A percentile compares a stretch with the other conserved stretches of the same genome.
These are phyloP conservation scores for Solenopsis fugax DNA, from an alignment of 1,140 invertebrate species.

Conservation along the genomic window DNA sequence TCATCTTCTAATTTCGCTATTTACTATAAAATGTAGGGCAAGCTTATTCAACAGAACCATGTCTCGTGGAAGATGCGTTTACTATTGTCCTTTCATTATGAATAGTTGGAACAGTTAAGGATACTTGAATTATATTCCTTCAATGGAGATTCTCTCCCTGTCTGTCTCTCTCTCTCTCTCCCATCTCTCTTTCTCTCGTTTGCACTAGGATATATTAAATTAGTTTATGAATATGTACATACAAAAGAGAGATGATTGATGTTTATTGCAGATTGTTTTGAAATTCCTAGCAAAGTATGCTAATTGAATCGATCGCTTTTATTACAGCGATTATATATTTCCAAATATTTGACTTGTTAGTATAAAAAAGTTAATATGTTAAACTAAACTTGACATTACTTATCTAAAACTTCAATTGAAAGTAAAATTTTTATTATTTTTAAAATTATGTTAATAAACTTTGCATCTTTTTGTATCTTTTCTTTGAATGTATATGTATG, in stretches of 20 bases:
- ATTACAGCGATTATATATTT: neutral
- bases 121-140: neutral
- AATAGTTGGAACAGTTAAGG: conserved; percentile 24
- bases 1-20: conserved; percentile 8
- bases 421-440: neutral
- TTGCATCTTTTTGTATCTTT: neutral
- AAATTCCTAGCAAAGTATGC: neutral
- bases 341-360: neutral
- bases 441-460: neutral
- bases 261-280: neutral
- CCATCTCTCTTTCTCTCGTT: neutral
- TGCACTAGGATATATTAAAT: neutral
- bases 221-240: conserved; percentile 12
- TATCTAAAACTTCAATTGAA: neutral
- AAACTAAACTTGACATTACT: neutral
- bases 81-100: conserved; percentile 12
- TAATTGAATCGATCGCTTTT: conserved; percentile 28
- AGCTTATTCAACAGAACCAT: conserved; percentile 4
- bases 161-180: neutral
- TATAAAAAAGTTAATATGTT: neutral
- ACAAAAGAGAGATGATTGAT: neutral
- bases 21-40: neutral
- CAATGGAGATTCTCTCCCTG: neutral
- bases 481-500: neutral
- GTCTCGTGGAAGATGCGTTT: neutral